Evolutionary conservation across 2,888 invertebrate genomes (phyloP).

Genomic region (Acleris emargana): DNA sequence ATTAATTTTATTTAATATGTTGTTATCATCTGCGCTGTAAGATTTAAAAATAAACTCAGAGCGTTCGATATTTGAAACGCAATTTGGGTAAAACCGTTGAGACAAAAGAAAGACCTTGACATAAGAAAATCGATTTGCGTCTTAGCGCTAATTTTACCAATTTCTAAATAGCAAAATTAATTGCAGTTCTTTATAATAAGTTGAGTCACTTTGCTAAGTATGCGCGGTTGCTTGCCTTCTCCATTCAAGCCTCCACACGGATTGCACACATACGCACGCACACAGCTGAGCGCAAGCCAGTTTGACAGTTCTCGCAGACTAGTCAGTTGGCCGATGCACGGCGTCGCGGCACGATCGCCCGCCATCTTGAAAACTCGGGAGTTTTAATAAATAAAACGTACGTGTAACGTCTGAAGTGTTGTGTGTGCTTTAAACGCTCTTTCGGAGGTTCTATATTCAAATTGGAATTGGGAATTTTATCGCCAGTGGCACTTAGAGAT

Average conservation of each 20-base stretch:
- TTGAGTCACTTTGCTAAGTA: constrained; percentile 32
- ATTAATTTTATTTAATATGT: not conserved
- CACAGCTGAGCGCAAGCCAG: constrained; percentile 57
- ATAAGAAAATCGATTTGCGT: constrained; percentile 17
- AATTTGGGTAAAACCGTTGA: constrained; percentile 6
- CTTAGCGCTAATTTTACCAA: constrained; percentile 1
- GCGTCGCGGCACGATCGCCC: constrained; percentile 73
- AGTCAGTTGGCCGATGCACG: constrained; percentile 79
- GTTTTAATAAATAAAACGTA: constrained; percentile 68
- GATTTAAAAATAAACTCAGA: not conserved
- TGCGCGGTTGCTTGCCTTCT: constrained; percentile 35
- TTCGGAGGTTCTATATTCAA: constrained; percentile 47
- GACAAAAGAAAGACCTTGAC: constrained; percentile 30
- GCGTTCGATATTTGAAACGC: constrained; percentile 7
- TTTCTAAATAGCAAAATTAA: constrained; percentile 28
- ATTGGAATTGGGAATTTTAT: constrained; percentile 37
- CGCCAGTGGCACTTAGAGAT: constrained; percentile 45
- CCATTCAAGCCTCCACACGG: constrained; percentile 49
- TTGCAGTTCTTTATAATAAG: constrained; percentile 30
- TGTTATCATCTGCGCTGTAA: not conserved
- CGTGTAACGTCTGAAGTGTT: constrained; percentile 61
- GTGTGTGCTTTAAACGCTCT: constrained; percentile 53
- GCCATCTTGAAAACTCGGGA: constrained; percentile 69
- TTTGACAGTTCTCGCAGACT: constrained; percentile 72
- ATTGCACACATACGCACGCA: constrained; percentile 41